phyloP scores from a whole-genome alignment of 2,888 invertebrate species.

The Notodonta dromedarius region DNA sequence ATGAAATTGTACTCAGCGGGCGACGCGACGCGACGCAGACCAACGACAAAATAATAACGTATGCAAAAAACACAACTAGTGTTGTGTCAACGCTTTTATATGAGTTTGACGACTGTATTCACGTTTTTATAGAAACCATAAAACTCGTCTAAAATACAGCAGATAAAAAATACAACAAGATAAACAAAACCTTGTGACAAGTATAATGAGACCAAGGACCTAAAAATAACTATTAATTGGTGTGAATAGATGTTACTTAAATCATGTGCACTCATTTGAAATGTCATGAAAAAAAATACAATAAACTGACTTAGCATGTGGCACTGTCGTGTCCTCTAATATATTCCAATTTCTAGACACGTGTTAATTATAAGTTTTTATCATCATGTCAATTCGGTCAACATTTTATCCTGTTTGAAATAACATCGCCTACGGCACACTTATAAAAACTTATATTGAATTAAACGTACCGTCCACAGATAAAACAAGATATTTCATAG shows the following conservation, averaged over 20 bases:
- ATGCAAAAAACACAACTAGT: slow-evolving; percentile 6
- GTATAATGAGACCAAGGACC: too few relatives aligned
- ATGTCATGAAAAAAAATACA: background rate
- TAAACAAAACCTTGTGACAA: too few relatives aligned
- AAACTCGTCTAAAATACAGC: too few relatives aligned
- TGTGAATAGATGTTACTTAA: too few relatives aligned
- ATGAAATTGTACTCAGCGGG: slow-evolving; percentile 42
- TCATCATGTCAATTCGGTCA: slow-evolving; percentile 1
- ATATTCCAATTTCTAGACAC: background rate
- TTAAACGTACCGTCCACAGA: slow-evolving; percentile 16
- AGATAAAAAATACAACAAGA: background rate
- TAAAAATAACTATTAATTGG: too few relatives aligned
- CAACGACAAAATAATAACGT: slow-evolving; percentile 24
- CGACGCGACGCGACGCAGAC: slow-evolving; percentile 15
- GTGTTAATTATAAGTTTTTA: background rate
- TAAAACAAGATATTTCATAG: slow-evolving; percentile 29
- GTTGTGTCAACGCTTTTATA: background rate
- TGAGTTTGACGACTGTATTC: background rate
- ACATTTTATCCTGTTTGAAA: slow-evolving; percentile 1
- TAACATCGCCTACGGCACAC: background rate
- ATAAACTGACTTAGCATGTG: background rate
- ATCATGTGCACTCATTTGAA: background rate
- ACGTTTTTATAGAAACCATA: background rate
- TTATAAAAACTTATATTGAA: background rate
- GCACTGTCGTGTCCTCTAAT: background rate